These are phyloP conservation scores for Drosophila testacea DNA, from an alignment of 2,888 invertebrate species.

Conservation along the genomic window DNA sequence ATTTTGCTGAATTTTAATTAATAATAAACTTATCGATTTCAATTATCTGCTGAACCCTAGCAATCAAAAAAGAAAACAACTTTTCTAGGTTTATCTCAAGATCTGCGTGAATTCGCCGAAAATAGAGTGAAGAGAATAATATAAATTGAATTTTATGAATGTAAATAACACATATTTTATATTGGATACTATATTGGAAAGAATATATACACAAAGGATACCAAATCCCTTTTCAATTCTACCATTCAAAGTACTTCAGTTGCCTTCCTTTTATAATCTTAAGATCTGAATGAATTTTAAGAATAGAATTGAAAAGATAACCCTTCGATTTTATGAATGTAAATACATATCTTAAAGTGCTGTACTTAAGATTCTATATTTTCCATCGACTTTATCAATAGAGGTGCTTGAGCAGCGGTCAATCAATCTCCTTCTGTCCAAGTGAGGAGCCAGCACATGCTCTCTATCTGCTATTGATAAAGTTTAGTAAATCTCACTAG, in stretches of 20 bases:
- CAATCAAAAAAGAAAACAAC: slow-evolving; percentile 9
- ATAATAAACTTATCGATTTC: slow-evolving; percentile 36
- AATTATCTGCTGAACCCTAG: neutral
- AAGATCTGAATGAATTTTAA: neutral
- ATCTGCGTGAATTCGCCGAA: slow-evolving; percentile 9
- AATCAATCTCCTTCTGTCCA: slow-evolving; percentile 40
- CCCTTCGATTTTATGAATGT: slow-evolving; percentile 10
- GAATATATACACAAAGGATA: too few species aligned
- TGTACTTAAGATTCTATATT: slow-evolving; percentile 1
- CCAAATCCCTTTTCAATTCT: too few species aligned
- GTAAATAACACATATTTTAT: too few species aligned
- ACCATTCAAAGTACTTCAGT: neutral
- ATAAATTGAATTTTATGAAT: neutral
- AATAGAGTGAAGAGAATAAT: neutral
- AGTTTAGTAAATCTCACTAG: slow-evolving; percentile 21
- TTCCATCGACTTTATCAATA: slow-evolving; percentile 25
- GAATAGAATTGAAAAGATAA: neutral
- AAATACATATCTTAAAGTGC: neutral
- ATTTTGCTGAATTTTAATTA: slow-evolving; percentile 36
- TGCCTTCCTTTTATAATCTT: neutral
- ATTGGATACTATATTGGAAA: too few species aligned
- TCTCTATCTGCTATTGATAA: slow-evolving; percentile 15
- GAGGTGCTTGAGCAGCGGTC: slow-evolving; percentile 3
- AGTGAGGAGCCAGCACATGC: slow-evolving; percentile 14
- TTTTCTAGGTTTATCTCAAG: neutral